These are phyloP conservation scores for Pristionchus exspectatus DNA, from an alignment of 2,888 invertebrate genomes.

Conservation along the genomic window DNA sequence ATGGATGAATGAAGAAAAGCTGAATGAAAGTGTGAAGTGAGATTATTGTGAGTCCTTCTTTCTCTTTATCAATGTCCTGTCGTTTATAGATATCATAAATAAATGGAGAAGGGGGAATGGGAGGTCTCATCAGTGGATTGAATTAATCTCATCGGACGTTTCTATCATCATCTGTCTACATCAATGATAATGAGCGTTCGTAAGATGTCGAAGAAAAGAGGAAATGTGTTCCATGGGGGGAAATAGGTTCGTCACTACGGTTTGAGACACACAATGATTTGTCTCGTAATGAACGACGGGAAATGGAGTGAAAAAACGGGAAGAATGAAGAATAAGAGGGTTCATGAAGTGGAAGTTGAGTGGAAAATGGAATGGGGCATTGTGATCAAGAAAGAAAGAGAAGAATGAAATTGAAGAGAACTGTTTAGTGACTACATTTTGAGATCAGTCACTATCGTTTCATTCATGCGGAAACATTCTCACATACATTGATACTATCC, in stretches of 20 bases:
- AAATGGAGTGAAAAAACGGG: slow-evolving; percentile 22
- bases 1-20: background rate
- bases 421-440: background rate
- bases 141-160: background rate
- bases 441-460: background rate
- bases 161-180: background rate
- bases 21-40: background rate
- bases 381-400: slow-evolving; percentile 11
- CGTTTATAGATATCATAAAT: background rate
- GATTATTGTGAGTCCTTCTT: background rate
- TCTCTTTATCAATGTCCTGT: background rate
- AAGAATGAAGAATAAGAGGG: background rate
- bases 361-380: background rate
- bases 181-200: too few species aligned
- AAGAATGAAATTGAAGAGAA: background rate
- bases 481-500: background rate
- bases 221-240: background rate
- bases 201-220: background rate
- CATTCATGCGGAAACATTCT: background rate
- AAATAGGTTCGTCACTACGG: background rate
- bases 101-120: background rate
- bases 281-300: slow-evolving; percentile 6
- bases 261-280: background rate
- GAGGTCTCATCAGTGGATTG: background rate
- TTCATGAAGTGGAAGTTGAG: slow-evolving; percentile 41